Evolutionary conservation across 2,113 vertebrate species (phyloP), one percentile per base, ranked within the genome.

Genomic region (Cavia porcellus): DNA sequence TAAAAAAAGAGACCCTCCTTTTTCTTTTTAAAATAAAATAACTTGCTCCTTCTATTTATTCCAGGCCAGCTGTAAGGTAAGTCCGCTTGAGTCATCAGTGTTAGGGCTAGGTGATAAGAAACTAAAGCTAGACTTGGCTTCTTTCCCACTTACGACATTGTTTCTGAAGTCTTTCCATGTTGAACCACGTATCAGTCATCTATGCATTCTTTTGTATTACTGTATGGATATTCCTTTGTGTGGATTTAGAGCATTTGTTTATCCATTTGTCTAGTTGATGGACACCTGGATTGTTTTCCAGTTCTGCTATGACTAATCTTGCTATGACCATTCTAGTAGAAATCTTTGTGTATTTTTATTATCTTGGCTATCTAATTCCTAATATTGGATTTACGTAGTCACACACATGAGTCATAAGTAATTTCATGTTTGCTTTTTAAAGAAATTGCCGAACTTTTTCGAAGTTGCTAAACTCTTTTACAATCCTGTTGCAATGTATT

Each of bases 301-400:
- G 47, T 83, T 95, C 62, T 87, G 25, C 64, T 64, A 74, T 59
- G 82, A 94, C 83, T 72, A 92, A 74, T 42, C 28, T 57, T 22
- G 47, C 57, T 47, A 47, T 77, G 85, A 80, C 57, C 55, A 66
- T 70, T 84, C 59, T 45, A 70, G 30, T 5, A 42, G 45, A 75
- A 74, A 8, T 32, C 35, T 80, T 88, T 22, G 62, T 68, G 83
- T 90, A 68, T 52, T 79, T 95, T 92, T 14, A 42, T 86, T 64
- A 68, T 94, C 15, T 72, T 81, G 59, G n/a, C 64, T 81, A 59
- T 22, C 38, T 19, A 22, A 24, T 80, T 94, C 62, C 68, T 87
- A 74, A 32, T 35, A 94, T 6, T 90, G 38, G 52, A 80, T 57
- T 75, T 75, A 81, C 68, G 80, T 66, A 95, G 52, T 86, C 61